Base-by-base conservation (phyloP, 2,113 vertebrate genomes). In the Gadus macrocephalus region DNA sequence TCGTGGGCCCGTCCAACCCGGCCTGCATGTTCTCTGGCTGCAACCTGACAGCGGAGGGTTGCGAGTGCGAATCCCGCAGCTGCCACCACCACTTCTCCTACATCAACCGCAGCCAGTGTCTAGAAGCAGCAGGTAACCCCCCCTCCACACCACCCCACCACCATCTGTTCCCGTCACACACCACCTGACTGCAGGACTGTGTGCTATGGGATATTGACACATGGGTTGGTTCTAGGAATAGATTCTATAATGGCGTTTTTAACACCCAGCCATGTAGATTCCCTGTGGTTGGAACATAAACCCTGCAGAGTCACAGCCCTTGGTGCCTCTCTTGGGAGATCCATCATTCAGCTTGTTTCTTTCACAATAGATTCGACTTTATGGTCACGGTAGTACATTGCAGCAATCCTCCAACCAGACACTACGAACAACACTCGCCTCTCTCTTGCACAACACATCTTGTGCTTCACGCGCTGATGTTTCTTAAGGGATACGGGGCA, bases 91-190 rank as follows among this genome's bases (percentile, higher is more conserved):
- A 90, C 84, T 93, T 93, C 68, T 81, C 87, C 78, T 92, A 91
- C 77, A 76, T 83, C 84, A 90, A 91, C 89, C 90, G 77, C 81
- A 92, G 89, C 83, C 91, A 92, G 83, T 93, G 92, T 86, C 90
- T 91, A 72, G 87, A 86, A 79, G 91, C 89, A 25, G 84, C 90
- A 92, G 91, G 92, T 93, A 92, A 35, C 60, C 62, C 35, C 62
- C 61, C 72, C 64, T 49, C 70, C 61, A 22, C 20, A 20, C 20
- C 20, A 20, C 20, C 70, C 72, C n/a, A 28, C 42, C 11, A 66
- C 68, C 64, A 59, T 65, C 80, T 74, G 11, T 14, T 49, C 42
- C 42, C 2, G 42, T 49, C 8, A 49, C 42, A 59, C 58, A 59
- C 19, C 22, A n/a, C 61, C 35, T 68, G 58, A 62, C 58, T 5